Percentiles rank a stretch among this genome's conserved stretches.
phyloP scores from a whole-genome alignment of 2,797 vertebrate species.

The Cyclopterus lumpus region DNA sequence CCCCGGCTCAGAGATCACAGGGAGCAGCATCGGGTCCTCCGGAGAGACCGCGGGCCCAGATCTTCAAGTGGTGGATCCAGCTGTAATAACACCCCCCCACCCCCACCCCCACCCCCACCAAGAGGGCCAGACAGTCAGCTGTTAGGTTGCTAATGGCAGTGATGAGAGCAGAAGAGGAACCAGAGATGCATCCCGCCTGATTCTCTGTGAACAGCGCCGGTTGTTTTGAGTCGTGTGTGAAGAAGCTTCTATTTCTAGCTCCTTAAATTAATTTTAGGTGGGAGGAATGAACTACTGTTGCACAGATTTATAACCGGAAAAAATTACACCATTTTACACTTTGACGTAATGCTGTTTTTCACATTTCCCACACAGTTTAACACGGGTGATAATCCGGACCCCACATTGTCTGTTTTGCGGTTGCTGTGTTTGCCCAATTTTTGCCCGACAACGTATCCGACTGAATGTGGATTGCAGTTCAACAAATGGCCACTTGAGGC shows the following conservation, averaged over 20 bases:
- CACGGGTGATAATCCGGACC: not conserved
- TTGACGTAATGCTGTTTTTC: too few relatives aligned
- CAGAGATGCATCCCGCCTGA: not conserved
- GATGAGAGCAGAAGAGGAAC: constrained; percentile 30
- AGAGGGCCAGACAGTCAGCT: constrained; percentile 55
- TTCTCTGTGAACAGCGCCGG: not conserved
- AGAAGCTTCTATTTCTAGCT: not conserved
- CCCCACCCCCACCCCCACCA: constrained; percentile 18
- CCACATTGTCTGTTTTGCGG: not conserved
- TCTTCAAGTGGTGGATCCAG: constrained; percentile 44
- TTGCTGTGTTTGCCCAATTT: too few relatives aligned
- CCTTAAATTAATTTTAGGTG: too few relatives aligned
- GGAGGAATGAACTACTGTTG: not conserved
- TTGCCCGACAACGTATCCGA: too few relatives aligned
- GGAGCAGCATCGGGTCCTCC: constrained; percentile 18
- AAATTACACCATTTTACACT: not conserved
- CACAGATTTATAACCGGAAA: not conserved
- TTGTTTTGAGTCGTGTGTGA: not conserved
- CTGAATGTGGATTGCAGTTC: too few relatives aligned
- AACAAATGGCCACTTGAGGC: too few relatives aligned
- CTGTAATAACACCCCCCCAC: constrained; percentile 31
- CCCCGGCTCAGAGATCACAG: constrained; percentile 71
- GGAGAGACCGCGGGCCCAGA: constrained; percentile 16
- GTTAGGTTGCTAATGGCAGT: constrained; percentile 23
- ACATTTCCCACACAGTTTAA: not conserved